These are phyloP conservation scores for Eptatretus burgeri DNA, from an alignment of 2,113 vertebrate genomes.

Conservation along the genomic window DNA sequence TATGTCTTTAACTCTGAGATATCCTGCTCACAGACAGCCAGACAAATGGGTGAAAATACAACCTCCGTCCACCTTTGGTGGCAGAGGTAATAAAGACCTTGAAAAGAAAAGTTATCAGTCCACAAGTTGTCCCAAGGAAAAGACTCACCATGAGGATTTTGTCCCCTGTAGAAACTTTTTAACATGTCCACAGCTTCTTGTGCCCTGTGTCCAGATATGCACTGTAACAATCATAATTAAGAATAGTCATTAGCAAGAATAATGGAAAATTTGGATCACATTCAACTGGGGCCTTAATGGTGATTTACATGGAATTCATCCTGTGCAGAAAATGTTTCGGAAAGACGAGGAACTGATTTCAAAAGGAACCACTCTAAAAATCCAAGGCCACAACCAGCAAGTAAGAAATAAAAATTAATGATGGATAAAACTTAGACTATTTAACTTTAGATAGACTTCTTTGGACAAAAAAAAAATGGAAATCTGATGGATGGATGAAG, in stretches of 20 bases:
- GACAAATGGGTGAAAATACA: too few relatives aligned
- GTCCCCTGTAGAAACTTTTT: conserved; percentile 70
- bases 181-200: conserved; percentile 65
- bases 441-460: too few relatives aligned
- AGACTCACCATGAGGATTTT: conserved; percentile 68
- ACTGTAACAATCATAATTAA: conserved; percentile 21
- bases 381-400: neutral
- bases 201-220: conserved; percentile 40
- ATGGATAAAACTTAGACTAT: too few relatives aligned
- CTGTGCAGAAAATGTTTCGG: neutral
- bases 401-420: neutral
- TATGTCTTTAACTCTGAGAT: too few relatives aligned
- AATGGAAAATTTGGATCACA: neutral
- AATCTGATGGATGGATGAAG: too few relatives aligned
- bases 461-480: too few relatives aligned
- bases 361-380: neutral
- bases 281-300: neutral
- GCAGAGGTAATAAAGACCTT: too few relatives aligned
- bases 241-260: conserved; percentile 7
- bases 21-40: too few relatives aligned
- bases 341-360: neutral
- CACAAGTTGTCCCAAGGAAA: neutral
- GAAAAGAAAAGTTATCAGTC: too few relatives aligned
- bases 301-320: neutral
- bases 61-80: too few relatives aligned